Conservation (phyloP, 2,888 invertebrate species). For the Temnothorax unifasciatus region DNA sequence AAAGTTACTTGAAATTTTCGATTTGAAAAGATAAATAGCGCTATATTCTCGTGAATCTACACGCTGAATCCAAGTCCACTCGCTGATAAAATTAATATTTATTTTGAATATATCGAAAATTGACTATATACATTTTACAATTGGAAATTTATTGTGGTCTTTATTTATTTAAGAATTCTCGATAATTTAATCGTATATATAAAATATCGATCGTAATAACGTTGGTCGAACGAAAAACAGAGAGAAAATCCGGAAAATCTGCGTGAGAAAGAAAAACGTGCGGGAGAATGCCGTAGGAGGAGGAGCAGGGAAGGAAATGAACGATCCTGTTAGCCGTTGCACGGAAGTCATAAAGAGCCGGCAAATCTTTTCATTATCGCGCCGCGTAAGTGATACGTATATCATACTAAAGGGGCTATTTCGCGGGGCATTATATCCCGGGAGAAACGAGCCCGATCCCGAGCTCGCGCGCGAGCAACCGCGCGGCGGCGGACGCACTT, state of each 20-base stretch:
- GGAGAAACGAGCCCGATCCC: constrained; percentile 74
- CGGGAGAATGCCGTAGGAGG: constrained; percentile 65
- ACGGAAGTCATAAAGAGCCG: constrained; percentile 84
- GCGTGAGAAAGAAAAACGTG: constrained; percentile 53
- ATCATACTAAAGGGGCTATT: constrained; percentile 85
- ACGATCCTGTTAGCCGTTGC: constrained; percentile 76
- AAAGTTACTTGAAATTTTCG: neutral
- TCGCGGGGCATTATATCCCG: constrained; percentile 77
- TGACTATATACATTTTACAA: neutral
- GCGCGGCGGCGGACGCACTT: constrained; percentile 33
- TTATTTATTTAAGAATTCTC: neutral
- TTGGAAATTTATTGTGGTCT: neutral
- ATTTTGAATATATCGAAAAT: neutral
- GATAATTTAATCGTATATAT: neutral
- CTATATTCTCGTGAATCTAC: neutral
- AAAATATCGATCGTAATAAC: constrained; percentile 2
- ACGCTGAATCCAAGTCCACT: neutral
- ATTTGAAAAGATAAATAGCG: neutral
- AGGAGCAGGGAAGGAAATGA: constrained; percentile 68
- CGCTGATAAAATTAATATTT: constrained; percentile 5
- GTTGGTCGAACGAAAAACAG: constrained; percentile 46
- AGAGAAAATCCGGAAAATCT: constrained; percentile 38
- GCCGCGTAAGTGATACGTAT: constrained; percentile 85
- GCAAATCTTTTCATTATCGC: constrained; percentile 86
- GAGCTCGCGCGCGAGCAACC: constrained; percentile 51